Evolutionary conservation across 2,888 invertebrate genomes (phyloP), one percentile per base, ranked within the genome.

Genomic region (Lepas anatifera): DNA sequence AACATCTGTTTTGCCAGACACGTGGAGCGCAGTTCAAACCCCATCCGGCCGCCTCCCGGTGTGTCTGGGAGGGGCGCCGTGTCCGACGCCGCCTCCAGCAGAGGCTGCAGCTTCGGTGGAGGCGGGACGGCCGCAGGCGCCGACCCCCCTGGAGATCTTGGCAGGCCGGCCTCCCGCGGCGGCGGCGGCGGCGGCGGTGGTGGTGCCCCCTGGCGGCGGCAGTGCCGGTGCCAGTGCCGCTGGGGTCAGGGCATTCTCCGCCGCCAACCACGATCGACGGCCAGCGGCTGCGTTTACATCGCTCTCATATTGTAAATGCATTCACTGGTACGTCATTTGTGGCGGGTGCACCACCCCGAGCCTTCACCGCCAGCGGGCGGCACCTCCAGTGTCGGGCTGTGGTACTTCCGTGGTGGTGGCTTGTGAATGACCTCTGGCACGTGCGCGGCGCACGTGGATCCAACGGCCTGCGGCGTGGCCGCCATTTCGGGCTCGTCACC

Each of bases 301-400:
- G 58, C n/a, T 13, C 32, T 32, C 32, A 6, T 32, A 32, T 32
- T 58, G 58, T 58, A 58, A 58, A 58, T 58, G 58, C 58, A 58
- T 58, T 58, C 58, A 58, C 58, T 58, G 58, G 58, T 58, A 58
- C 58, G 58, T 58, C 58, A 58, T 32, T 58, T 32, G 58, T 58
- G 58, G 58, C 58, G 58, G 29, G 58, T n/a, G n/a, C 58, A 2
- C 32, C 32, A 3, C 58, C 18, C 13, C 58, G 32, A 32, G 18
- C 58, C 32, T 16, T 32, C 18, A 29, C 18, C 32, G 58, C 29
- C 13, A 3, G 48, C 43, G 43, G 18, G 43, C 10, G 3, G 43
- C 43, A 22, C 43, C 43, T 7, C 43, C 22, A 3, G 10, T 16
- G n/a, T n/a, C n/a, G n/a, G n/a, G n/a, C n/a, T n/a, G n/a, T n/a